phyloP scores from a whole-genome alignment of 2,888 invertebrate species.

The Auanema freiburgensis region DNA sequence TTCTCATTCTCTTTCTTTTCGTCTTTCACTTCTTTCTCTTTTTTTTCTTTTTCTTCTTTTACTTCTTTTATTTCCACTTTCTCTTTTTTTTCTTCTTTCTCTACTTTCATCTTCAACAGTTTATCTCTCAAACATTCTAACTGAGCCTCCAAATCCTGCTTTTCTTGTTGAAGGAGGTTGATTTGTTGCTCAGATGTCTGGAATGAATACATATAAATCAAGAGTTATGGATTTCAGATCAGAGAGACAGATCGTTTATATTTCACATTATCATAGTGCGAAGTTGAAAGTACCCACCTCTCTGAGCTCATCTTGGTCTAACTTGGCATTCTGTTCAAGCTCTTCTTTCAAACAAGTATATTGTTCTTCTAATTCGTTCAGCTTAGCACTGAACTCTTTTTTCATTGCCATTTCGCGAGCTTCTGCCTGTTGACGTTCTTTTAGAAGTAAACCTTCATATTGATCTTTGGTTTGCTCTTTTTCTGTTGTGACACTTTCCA shows the following conservation, averaged over 20 bases:
- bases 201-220: too few species aligned
- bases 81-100: slow-evolving; percentile 20
- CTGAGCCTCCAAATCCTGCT: slow-evolving; percentile 47
- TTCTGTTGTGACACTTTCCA: slow-evolving; percentile 63
- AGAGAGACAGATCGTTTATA: too few species aligned
- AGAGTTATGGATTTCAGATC: too few species aligned
- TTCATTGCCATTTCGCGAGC: slow-evolving; percentile 60
- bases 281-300: slow-evolving; percentile 28
- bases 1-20: too few species aligned
- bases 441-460: slow-evolving; percentile 56
- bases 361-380: slow-evolving; percentile 63
- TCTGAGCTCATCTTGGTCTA: slow-evolving; percentile 46
- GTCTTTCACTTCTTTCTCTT: too few species aligned
- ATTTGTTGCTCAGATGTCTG: slow-evolving; percentile 50
- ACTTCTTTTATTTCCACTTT: slow-evolving; percentile 11
- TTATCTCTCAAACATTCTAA: slow-evolving; percentile 43
- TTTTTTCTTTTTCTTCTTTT: too few species aligned
- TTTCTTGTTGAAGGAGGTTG: slow-evolving; percentile 46
- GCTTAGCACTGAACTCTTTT: slow-evolving; percentile 58
- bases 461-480: slow-evolving; percentile 61
- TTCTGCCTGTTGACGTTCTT: slow-evolving; percentile 56
- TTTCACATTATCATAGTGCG: too few species aligned
- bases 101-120: slow-evolving; percentile 28
- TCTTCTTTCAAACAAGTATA: slow-evolving; percentile 59
- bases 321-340: slow-evolving; percentile 46